Evolutionary conservation across 2,797 vertebrate species (phyloP).

Genomic region (Cryptoprocta ferox): DNA sequence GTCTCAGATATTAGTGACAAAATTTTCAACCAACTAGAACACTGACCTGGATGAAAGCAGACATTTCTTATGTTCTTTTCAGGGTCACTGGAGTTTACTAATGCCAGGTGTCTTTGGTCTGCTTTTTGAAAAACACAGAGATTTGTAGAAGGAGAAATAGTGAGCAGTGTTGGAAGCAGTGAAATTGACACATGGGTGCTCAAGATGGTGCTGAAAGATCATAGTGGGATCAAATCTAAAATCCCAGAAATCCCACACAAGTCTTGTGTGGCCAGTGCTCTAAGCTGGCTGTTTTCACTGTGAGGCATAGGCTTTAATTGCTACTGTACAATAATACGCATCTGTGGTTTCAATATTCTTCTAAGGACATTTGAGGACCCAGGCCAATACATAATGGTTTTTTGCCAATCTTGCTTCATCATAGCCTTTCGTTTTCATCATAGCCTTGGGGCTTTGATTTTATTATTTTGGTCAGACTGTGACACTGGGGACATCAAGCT

Average conservation of each 20-base stretch:
- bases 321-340: neutral
- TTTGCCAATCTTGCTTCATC: conserved; percentile 43
- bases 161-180: neutral
- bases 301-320: conserved; percentile 43
- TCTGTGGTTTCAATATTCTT: conserved; percentile 61
- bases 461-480: conserved; percentile 68
- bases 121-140: neutral
- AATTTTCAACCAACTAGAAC: neutral
- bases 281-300: neutral
- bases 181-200: neutral
- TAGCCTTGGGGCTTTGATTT: conserved; percentile 65
- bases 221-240: neutral
- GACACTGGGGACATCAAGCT: neutral
- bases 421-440: conserved; percentile 50
- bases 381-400: conserved; percentile 19
- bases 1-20: neutral
- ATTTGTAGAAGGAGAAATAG: conserved; percentile 10
- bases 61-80: neutral
- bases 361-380: conserved; percentile 18
- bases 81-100: neutral
- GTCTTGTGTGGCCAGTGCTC: neutral
- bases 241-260: neutral
- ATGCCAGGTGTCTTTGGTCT: neutral
- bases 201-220: neutral
- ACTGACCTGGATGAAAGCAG: neutral